Evolutionary conservation across 2,113 vertebrate species (phyloP).

Genomic region (Lepus europaeus): DNA sequence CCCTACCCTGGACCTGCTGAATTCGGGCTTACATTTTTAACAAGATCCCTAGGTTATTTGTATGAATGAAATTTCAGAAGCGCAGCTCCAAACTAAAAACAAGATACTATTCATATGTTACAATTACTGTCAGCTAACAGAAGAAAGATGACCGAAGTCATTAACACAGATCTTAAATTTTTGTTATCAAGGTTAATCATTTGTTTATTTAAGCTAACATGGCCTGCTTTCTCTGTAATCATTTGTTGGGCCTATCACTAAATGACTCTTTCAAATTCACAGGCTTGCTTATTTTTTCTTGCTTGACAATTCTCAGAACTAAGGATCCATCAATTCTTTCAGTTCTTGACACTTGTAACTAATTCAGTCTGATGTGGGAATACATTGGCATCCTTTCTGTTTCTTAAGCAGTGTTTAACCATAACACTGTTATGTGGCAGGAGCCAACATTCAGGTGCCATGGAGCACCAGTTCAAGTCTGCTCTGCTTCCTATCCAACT

Average conservation of each 20-base stretch:
- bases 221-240: constrained; percentile 35
- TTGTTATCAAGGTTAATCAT: constrained; percentile 69
- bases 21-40: not conserved
- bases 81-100: not conserved
- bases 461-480: no score
- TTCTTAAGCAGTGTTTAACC: not conserved
- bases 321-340: not conserved
- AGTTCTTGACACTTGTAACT: not conserved
- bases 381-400: not conserved
- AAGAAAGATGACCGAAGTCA: constrained; percentile 10
- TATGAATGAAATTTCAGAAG: constrained; percentile 41
- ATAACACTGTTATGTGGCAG: not conserved
- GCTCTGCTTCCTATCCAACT: no score
- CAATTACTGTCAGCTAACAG: not conserved
- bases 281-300: not conserved
- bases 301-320: constrained; percentile 11
- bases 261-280: not conserved
- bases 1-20: not conserved
- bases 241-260: constrained; percentile 19
- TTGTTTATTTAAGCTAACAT: constrained; percentile 69
- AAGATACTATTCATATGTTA: not conserved
- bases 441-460: no score
- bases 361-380: not conserved
- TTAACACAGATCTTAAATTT: constrained; percentile 57
- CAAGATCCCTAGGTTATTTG: not conserved